phyloP scores from a whole-genome alignment of 2,888 invertebrate genomes.

The Chrysolina haemoptera region DNA sequence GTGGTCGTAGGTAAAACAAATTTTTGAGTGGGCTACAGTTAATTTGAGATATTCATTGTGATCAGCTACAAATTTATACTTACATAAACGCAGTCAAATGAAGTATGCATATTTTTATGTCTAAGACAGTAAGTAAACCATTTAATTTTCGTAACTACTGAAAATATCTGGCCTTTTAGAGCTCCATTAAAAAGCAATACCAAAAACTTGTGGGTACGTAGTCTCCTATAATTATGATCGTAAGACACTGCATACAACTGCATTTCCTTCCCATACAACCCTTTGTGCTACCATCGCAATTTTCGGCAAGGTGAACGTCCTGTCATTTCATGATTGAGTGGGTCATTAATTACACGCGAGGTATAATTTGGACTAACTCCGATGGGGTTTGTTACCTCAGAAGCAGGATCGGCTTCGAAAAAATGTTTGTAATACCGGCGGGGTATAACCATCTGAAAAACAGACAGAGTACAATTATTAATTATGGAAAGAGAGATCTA shows the following conservation, averaged over 20 bases:
- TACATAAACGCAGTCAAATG: too few species aligned
- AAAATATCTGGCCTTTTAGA: not conserved
- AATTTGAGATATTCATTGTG: too few species aligned
- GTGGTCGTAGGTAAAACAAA: too few species aligned
- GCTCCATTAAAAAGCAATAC: not conserved
- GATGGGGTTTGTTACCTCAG: not conserved
- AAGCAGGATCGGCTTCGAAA: not conserved
- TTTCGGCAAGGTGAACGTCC: constrained; percentile 18
- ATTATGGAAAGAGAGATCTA: too few species aligned
- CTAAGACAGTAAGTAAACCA: too few species aligned
- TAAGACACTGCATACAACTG: constrained; percentile 16
- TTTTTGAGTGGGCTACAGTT: too few species aligned
- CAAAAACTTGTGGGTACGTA: not conserved
- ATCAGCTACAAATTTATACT: too few species aligned
- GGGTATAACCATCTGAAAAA: too few species aligned
- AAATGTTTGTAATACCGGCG: too few species aligned
- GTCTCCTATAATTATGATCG: not conserved
- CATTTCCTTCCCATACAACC: constrained; percentile 4
- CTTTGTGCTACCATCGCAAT: constrained; percentile 12
- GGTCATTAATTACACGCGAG: constrained; percentile 7
- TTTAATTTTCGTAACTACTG: too few species aligned
- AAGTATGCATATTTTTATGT: too few species aligned
- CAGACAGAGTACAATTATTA: too few species aligned
- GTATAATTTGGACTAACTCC: constrained; percentile 3
- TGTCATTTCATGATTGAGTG: constrained; percentile 9